Percentiles rank a stretch among this genome's conserved stretches.
These are phyloP conservation scores for Stenurella melanura DNA, from an alignment of 2,888 invertebrate genomes.

Conservation along the genomic window DNA sequence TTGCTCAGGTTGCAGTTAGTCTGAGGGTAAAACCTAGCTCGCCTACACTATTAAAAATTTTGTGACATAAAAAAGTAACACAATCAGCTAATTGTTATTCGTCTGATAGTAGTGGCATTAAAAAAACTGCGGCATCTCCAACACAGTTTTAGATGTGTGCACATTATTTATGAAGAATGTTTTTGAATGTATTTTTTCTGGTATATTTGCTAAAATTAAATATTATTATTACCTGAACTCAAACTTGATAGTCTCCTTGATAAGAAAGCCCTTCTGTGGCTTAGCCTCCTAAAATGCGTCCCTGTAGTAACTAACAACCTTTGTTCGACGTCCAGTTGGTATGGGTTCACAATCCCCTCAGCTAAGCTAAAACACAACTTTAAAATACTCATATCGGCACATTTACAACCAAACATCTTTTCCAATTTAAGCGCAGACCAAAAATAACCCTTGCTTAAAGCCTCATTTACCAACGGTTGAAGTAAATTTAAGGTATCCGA, in stretches of 20 bases:
- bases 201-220: not conserved
- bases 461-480: conserved; percentile 74
- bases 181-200: too few species aligned
- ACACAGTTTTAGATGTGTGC: too few species aligned
- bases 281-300: conserved; percentile 70
- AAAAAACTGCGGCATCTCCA: too few species aligned
- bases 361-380: conserved; percentile 80
- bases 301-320: conserved; percentile 75
- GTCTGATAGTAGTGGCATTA: too few species aligned
- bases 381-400: conserved; percentile 76
- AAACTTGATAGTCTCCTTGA: conserved; percentile 64
- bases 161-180: too few species aligned
- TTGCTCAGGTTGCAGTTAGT: too few species aligned
- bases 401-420: conserved; percentile 74
- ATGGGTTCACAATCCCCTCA: conserved; percentile 78
- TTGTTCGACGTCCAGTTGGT: conserved; percentile 80
- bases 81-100: too few species aligned
- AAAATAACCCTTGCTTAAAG: conserved; percentile 77
- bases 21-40: too few species aligned
- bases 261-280: conserved; percentile 69
- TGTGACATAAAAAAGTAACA: too few species aligned
- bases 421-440: conserved; percentile 79
- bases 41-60: too few species aligned
- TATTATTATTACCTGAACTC: conserved; percentile 61
- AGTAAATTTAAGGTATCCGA: conserved; percentile 73